Conservation (phyloP, 2,888 invertebrate genomes). For the Epiperipatus broadwayi region DNA sequence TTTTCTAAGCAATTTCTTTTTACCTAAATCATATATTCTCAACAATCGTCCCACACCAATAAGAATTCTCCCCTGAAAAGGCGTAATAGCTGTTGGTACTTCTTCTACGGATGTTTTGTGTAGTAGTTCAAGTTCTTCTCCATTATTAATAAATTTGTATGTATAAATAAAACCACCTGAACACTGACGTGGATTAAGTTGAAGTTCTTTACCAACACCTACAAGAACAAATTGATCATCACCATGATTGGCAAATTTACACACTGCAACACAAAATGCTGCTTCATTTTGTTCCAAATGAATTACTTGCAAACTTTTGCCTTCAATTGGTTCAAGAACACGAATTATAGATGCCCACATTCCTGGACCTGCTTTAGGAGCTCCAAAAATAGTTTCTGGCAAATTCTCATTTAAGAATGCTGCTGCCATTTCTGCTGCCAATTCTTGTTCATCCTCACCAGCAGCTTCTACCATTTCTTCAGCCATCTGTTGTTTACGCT, state of each 20-base stretch:
- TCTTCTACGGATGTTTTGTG: conserved; percentile 88
- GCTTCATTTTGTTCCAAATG: conserved; percentile 89
- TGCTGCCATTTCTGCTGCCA: conserved; percentile 92
- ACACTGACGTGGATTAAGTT: conserved; percentile 66
- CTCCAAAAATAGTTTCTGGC: conserved; percentile 80
- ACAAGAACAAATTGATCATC: conserved; percentile 50
- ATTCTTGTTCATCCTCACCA: conserved; percentile 78
- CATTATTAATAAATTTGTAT: conserved; percentile 52
- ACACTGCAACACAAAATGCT: conserved; percentile 63
- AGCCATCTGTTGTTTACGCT: conserved; percentile 84
- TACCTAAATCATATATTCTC: conserved; percentile 85
- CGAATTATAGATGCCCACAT: conserved; percentile 87
- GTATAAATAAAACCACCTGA: conserved; percentile 67
- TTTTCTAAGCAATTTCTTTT: conserved; percentile 83
- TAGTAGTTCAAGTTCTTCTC: conserved; percentile 66
- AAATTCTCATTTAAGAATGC: conserved; percentile 83
- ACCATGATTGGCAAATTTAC: conserved; percentile 49
- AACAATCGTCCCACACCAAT: conserved; percentile 81
- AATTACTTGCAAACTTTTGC: conserved; percentile 53
- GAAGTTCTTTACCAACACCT: conserved; percentile 73
- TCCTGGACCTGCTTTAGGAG: conserved; percentile 77
- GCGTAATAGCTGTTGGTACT: conserved; percentile 65
- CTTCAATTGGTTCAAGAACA: conserved; percentile 63
- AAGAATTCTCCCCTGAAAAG: conserved; percentile 73
- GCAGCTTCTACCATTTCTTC: conserved; percentile 96